Evolutionary conservation across 2,888 invertebrate genomes (phyloP), one percentile per base, ranked within the genome.

Genomic region (Drosophila koepferae): DNA sequence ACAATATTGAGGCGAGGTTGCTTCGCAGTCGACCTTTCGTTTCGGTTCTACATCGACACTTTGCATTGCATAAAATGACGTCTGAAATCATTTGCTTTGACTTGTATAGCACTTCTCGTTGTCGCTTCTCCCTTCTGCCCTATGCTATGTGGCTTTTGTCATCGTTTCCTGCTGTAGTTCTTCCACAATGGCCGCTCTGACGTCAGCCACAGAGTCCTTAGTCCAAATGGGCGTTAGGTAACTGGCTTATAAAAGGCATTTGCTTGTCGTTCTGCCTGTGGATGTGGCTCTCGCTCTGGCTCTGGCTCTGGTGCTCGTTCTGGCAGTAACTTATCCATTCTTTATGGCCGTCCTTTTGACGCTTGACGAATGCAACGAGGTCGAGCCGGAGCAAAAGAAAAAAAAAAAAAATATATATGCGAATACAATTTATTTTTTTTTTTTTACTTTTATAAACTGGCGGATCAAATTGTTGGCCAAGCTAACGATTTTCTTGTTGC

Each of bases 351-450:
- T 66, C 72, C 72, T 70, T 70, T 59, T 41, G 64, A 82, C 65
- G 74, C 82, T 78, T 87, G 88, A 88, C 82, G 86, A 82, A 82
- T 88, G 82, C 82, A 82, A 79, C 86, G 86, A 85, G 85, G 82
- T 81, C 66, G 75, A 31, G 28, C 41, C n/a, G 51, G 36, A 51
- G 36, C 51, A 55, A 59, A 59, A 31, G 16, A 18, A 38, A 34
- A 51, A 18, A 49, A 58, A 48, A 40, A 18, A 49, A 58, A 48
- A 40, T 44, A 55, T 44, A 55, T 77, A 71, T 75, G 60, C 46
- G 65, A 61, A 60, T 56, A 62, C 62, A 23, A 6, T 38, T 38
- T 38, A 38, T 14, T 63, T 51, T 51, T 12, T 49, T 28, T 28
- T 49, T 34, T 34, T 6, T 34, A 34, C 18, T 51, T 53, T 71